These are phyloP conservation scores for Palloptera scutellata DNA, from an alignment of 2,888 invertebrate species.

Conservation along the genomic window DNA sequence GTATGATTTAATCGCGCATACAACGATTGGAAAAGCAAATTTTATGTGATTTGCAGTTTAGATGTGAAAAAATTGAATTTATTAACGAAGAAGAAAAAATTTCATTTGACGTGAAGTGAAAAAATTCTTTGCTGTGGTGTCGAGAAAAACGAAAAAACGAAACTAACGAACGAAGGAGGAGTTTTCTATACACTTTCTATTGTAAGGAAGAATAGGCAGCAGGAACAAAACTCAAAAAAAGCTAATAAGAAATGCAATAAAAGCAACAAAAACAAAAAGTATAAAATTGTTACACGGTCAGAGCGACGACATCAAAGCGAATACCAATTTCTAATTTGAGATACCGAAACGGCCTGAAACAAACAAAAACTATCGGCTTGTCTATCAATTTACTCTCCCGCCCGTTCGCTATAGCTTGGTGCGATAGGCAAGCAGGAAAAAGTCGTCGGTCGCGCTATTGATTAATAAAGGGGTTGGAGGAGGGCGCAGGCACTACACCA, in stretches of 20 bases:
- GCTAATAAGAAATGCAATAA: conserved; percentile 3
- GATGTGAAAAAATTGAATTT: conserved; percentile 29
- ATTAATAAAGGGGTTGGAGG: too few relatives aligned
- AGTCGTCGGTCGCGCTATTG: too few relatives aligned
- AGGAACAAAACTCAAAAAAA: conserved; percentile 4
- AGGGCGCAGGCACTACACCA: too few relatives aligned
- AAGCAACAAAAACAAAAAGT: not conserved
- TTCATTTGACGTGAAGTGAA: too few relatives aligned
- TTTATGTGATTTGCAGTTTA: conserved; percentile 19
- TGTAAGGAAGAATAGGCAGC: conserved; percentile 10
- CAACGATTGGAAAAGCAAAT: conserved; percentile 30
- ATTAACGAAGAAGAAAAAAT: conserved; percentile 15
- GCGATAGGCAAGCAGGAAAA: too few relatives aligned
- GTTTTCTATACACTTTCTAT: conserved; percentile 1
- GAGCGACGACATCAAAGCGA: conserved; percentile 28
- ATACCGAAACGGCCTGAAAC: not conserved
- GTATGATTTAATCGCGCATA: conserved; percentile 12
- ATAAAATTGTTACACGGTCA: conserved; percentile 32
- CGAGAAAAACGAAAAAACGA: not conserved
- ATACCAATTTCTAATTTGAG: not conserved
- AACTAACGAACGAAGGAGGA: conserved; percentile 7
- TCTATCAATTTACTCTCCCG: too few relatives aligned
- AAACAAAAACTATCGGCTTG: too few relatives aligned
- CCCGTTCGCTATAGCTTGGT: too few relatives aligned
- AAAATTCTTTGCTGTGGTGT: too few relatives aligned